These are phyloP conservation scores for Steinernema feltiae DNA, from an alignment of 1,140 invertebrate genomes.

Conservation along the genomic window DNA sequence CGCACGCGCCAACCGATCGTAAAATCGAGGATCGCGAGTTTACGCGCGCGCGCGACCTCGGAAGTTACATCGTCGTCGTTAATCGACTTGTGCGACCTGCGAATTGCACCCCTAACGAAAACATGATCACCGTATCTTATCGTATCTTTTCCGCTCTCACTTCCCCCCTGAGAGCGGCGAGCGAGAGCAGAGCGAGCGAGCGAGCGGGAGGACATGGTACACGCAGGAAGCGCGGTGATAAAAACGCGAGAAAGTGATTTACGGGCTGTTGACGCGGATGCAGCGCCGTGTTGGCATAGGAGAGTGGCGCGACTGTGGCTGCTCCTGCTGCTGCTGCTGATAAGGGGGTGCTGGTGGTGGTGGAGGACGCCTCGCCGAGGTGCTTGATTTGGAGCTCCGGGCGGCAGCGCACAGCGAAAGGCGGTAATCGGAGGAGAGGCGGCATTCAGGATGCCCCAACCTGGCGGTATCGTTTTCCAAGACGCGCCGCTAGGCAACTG, in stretches of 20 bases:
- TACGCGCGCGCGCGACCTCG: no score
- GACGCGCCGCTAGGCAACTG: background rate
- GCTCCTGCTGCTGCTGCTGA: background rate
- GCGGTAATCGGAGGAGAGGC: no score
- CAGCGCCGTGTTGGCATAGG: background rate
- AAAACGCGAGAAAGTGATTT: conserved; percentile 12
- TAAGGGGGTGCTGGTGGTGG: background rate
- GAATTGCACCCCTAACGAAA: background rate
- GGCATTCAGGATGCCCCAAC: no score
- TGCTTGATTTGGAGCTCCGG: no score
- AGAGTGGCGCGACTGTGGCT: no score
- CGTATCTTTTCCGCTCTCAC: background rate
- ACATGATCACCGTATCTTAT: background rate
- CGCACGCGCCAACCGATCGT: conserved; percentile 8
- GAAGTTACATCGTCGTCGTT: no score
- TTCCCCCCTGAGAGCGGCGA: no score
- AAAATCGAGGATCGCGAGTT: no score
- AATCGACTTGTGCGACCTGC: no score
- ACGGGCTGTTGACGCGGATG: conserved; percentile 1
- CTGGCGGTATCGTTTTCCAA: background rate
- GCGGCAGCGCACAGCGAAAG: no score
- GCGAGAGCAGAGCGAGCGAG: no score
- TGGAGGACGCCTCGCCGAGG: no score
- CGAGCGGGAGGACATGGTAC: background rate
- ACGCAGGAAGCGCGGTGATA: background rate